A percentile compares a stretch with the other conserved stretches of the same genome.
phyloP scores from a whole-genome alignment of 1,140 invertebrate species.

The Riptortus pedestris region DNA sequence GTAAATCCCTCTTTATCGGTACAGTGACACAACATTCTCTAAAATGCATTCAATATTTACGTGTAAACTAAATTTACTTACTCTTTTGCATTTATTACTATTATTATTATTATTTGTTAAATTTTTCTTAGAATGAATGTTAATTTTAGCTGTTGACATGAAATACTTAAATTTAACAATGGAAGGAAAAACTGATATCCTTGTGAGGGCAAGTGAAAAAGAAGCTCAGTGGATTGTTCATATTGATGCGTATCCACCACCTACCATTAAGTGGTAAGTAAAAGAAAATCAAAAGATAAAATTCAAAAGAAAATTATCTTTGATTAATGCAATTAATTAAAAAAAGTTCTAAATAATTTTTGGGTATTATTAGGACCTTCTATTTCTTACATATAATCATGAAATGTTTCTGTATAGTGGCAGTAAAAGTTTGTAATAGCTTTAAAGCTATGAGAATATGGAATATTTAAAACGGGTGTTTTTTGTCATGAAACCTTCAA shows the following conservation, averaged over 20 bases:
- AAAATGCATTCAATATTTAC: background rate
- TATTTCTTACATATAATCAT: too few species aligned
- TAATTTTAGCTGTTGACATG: background rate
- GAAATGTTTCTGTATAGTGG: too few species aligned
- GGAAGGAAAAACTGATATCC: background rate
- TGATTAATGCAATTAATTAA: too few species aligned
- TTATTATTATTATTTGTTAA: background rate
- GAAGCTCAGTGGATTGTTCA: slow-evolving; percentile 10
- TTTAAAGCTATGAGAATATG: too few species aligned
- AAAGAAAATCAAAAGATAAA: too few species aligned
- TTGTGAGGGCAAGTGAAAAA: background rate
- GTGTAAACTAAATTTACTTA: background rate
- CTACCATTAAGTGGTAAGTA: background rate
- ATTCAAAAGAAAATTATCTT: too few species aligned
- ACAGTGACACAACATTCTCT: background rate
- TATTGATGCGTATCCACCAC: background rate
- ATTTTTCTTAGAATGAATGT: background rate
- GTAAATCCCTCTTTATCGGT: background rate
- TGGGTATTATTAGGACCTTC: too few species aligned
- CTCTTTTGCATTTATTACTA: background rate
- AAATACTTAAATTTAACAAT: slow-evolving; percentile 1
- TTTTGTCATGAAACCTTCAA: too few species aligned
- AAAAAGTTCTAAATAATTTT: too few species aligned
- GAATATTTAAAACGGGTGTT: too few species aligned
- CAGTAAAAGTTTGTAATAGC: too few species aligned